Percentiles rank a stretch among this genome's conserved stretches.
Evolutionary conservation across 2,797 vertebrate genomes (phyloP).

Genomic region (Anguilla megastoma): DNA sequence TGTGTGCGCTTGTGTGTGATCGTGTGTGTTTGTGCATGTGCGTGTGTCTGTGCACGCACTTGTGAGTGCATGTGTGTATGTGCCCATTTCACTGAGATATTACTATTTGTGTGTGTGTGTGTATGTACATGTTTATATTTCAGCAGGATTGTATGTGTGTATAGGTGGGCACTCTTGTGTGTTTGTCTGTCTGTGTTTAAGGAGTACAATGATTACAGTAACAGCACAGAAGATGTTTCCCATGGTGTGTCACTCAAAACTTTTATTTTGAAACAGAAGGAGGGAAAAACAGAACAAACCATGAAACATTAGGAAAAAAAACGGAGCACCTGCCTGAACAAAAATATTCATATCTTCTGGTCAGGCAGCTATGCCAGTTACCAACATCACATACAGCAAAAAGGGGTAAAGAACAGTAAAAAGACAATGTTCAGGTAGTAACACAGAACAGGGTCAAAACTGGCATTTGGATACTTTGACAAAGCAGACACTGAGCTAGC

Average conservation of each 20-base stretch:
- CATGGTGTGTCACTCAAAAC: not conserved
- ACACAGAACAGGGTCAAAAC: not conserved
- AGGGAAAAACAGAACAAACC: too few relatives aligned
- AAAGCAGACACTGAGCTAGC: not conserved
- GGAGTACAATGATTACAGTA: not conserved
- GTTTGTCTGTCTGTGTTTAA: conserved; percentile 22
- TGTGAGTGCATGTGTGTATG: not conserved
- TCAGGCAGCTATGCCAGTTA: not conserved
- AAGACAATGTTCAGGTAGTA: not conserved
- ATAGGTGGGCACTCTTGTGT: conserved; percentile 30
- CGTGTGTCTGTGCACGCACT: too few relatives aligned
- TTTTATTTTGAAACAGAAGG: too few relatives aligned
- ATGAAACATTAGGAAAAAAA: too few relatives aligned
- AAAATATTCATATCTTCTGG: not conserved
- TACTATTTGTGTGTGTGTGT: conserved; percentile 31
- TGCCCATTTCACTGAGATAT: conserved; percentile 20
- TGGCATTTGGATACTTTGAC: not conserved
- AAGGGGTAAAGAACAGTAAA: not conserved
- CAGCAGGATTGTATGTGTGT: conserved; percentile 21
- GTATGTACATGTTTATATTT: conserved; percentile 20
- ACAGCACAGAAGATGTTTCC: not conserved
- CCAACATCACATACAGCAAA: not conserved
- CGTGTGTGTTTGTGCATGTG: conserved; percentile 25
- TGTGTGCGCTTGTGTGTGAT: not conserved
- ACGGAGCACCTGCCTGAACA: not conserved